Base-by-base conservation (phyloP, 1,140 invertebrate genomes). In the Archegozetes longisetosus region DNA sequence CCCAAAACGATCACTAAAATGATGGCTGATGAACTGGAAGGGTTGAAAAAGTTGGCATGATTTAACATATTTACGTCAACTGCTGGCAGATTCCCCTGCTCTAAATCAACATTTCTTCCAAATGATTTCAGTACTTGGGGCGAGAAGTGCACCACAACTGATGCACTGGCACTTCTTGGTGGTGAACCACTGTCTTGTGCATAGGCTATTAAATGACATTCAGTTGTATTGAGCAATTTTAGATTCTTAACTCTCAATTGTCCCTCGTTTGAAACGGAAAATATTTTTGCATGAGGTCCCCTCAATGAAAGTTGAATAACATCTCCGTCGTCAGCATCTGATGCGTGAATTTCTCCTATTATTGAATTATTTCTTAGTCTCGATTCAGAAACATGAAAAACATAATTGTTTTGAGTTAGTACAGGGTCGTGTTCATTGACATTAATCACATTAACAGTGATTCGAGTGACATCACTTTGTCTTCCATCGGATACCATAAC, bases 351-450 rank as follows among this genome's bases (percentile, higher is more conserved):
- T 64, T 76, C 77, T 25, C 85, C 86, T 28, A 83, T 73, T 62
- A 74, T 56, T 53, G 66, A 64, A 3, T 67, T 70, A 2, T 62
- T 54, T 22, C 63, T 29, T 3, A 72, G 14, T 62, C 62, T 17
- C 23, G 62, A 70, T 61, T 73, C 77, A 54, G 65, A 77, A 61
- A 80, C 79, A 67, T 78, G 80, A 70, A 88, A 92, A 74, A 88
- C 85, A 68, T 91, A 93, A 68, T 86, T 82, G 0, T 84, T 80
- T 71, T 86, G 83, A 1, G 84, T 78, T 74, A 94, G 92, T 29
- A 86, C 76, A 1, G 89, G 89, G 71, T 90, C 87, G 86, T 75
- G 72, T 70, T 93, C 88, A 69, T 94, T 94, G 0, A 90, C 84
- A 70, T 92, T 85, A 64, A 86, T 74, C 2, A 94, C 83, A 0